Evolutionary conservation across 2,113 vertebrate genomes (phyloP).

Genomic region (Lepisosteus osseus): DNA sequence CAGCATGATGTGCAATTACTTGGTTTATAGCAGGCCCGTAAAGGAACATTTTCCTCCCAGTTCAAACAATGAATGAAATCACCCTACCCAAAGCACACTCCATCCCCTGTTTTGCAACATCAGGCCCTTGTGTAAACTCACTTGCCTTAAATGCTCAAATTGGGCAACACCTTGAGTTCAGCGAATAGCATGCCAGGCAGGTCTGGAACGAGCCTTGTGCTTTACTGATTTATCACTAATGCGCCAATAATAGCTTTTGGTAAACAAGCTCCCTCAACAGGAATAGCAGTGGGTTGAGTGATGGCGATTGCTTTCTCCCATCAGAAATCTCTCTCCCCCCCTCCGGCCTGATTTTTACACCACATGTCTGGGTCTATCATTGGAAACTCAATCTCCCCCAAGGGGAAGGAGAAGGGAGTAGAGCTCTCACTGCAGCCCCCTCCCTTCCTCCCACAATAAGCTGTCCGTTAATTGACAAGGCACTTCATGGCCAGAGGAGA

Average conservation of each 20-base stretch:
- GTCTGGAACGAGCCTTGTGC: background rate
- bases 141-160: constrained; percentile 6
- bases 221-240: constrained; percentile 15
- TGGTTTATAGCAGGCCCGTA: too few species aligned
- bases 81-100: constrained; percentile 5
- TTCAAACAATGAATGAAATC: background rate
- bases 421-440: background rate
- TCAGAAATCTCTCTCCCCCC: constrained; percentile 11
- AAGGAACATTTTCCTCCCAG: too few species aligned
- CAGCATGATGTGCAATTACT: too few species aligned
- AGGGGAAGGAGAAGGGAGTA: constrained; percentile 1
- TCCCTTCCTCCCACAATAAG: constrained; percentile 9
- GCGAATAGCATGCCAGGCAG: background rate
- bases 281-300: constrained; percentile 14
- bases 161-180: constrained; percentile 5
- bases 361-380: constrained; percentile 22
- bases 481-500: constrained; percentile 27
- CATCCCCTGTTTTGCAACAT: background rate
- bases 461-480: constrained; percentile 30
- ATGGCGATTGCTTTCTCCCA: constrained; percentile 11
- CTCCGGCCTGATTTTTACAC: constrained; percentile 21
- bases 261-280: constrained; percentile 10
- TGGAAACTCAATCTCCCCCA: constrained; percentile 19
- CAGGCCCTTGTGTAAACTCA: background rate
- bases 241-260: constrained; percentile 12